These are phyloP conservation scores for Hassar affinis DNA, from an alignment of 2,113 vertebrate genomes.

Conservation along the genomic window DNA sequence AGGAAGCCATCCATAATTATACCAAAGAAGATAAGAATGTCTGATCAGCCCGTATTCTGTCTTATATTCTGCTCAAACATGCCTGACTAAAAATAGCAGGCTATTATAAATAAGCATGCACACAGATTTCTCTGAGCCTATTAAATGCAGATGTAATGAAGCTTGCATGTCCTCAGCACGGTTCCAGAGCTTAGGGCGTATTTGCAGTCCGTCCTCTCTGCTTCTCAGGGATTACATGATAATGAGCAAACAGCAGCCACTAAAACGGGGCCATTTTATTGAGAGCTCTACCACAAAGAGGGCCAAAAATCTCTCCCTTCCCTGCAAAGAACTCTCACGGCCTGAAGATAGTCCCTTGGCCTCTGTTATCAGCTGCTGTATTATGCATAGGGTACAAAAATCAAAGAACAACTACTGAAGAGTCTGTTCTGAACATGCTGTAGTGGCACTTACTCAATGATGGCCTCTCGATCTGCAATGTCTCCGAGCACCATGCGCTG, in stretches of 20 bases:
- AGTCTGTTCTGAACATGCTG: not conserved
- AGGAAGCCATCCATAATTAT: not conserved
- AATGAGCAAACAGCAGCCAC: constrained; percentile 31
- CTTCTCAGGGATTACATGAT: constrained; percentile 13
- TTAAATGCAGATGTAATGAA: constrained; percentile 26
- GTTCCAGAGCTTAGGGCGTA: constrained; percentile 20
- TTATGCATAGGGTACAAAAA: not conserved
- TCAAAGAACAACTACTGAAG: not conserved
- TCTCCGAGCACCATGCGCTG: constrained; percentile 98
- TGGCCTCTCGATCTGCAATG: constrained; percentile 91
- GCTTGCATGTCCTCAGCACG: constrained; percentile 29
- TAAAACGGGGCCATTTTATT: not conserved
- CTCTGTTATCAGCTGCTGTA: not conserved
- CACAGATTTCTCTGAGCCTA: constrained; percentile 14
- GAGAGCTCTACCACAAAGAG: not conserved
- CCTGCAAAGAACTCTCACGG: not conserved
- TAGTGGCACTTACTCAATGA: constrained; percentile 83
- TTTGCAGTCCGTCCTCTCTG: constrained; percentile 22
- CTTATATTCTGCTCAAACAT: constrained; percentile 12
- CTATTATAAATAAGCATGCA: constrained; percentile 1
- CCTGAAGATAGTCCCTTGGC: not conserved
- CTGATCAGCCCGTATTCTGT: not conserved
- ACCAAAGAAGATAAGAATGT: not conserved
- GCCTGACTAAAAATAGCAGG: constrained; percentile 31
- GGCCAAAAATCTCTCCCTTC: not conserved